Percentiles rank a stretch among this genome's conserved stretches.
Evolutionary conservation across 2,113 vertebrate genomes (phyloP).

Genomic region (Clarias gariepinus): DNA sequence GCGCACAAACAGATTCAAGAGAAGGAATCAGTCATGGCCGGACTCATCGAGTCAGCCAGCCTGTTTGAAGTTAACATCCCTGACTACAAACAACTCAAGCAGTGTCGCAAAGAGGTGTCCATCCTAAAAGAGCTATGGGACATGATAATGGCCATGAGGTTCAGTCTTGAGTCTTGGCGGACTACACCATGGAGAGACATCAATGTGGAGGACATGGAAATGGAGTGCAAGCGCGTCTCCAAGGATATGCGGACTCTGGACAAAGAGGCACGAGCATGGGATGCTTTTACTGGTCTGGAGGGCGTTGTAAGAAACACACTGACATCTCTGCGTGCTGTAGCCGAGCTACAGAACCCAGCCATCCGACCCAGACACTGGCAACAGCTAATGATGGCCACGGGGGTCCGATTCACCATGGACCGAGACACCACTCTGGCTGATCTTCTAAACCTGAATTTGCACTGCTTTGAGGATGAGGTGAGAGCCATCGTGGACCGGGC

Average conservation of each 20-base stretch:
- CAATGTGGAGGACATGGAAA: slow-evolving; percentile 87
- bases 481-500: slow-evolving; percentile 87
- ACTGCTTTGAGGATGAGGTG: slow-evolving; percentile 89
- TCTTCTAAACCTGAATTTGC: slow-evolving; percentile 86
- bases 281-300: slow-evolving; percentile 85
- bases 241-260: slow-evolving; percentile 82
- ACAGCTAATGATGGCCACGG: slow-evolving; percentile 85
- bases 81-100: slow-evolving; percentile 85
- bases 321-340: slow-evolving; percentile 81
- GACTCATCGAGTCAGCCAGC: slow-evolving; percentile 79
- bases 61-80: slow-evolving; percentile 90
- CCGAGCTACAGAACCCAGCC: slow-evolving; percentile 88
- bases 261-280: slow-evolving; percentile 87
- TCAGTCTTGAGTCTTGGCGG: slow-evolving; percentile 82
- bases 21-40: slow-evolving; percentile 82
- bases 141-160: slow-evolving; percentile 56
- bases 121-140: slow-evolving; percentile 80
- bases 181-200: slow-evolving; percentile 84
- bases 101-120: slow-evolving; percentile 81
- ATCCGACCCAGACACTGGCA: slow-evolving; percentile 89
- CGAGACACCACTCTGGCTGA: slow-evolving; percentile 81
- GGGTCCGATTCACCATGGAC: slow-evolving; percentile 83
- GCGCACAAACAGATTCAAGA: slow-evolving; percentile 80
- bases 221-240: slow-evolving; percentile 85
- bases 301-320: slow-evolving; percentile 83